Percentiles rank a stretch among this genome's conserved stretches.
These are phyloP conservation scores for Epizoanthus fatuus DNA, from an alignment of 92 coral and sea anemone genomes.

Conservation along the genomic window DNA sequence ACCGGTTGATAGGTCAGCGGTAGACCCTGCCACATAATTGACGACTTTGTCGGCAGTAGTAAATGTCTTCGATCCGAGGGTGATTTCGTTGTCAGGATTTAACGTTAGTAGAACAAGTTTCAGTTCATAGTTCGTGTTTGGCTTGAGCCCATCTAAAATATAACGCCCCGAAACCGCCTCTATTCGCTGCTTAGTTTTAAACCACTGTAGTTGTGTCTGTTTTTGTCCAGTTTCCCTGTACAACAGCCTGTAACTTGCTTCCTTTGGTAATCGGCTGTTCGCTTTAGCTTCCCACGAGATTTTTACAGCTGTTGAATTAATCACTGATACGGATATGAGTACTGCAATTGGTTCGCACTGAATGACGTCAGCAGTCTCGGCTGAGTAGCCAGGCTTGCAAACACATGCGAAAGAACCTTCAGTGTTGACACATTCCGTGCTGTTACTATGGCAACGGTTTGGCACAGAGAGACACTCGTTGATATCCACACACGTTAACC, in stretches of 20 bases:
- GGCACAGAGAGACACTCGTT: conserved; percentile 57
- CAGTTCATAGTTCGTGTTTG: background rate
- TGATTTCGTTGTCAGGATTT: conserved; percentile 1
- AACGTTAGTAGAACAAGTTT: conserved; percentile 8
- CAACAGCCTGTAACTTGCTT: background rate
- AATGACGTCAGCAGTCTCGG: background rate
- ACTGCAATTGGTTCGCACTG: conserved; percentile 2
- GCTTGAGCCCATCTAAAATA: conserved; percentile 8
- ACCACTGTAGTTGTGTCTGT: background rate
- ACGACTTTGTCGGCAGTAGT: background rate
- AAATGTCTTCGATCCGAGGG: conserved; percentile 28
- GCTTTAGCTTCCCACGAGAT: conserved; percentile 15
- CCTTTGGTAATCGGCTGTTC: background rate
- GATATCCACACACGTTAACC: conserved; percentile 63
- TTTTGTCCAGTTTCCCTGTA: background rate
- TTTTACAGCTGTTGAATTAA: background rate
- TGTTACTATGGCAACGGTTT: conserved; percentile 11
- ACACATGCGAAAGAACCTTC: conserved; percentile 65
- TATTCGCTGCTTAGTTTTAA: background rate
- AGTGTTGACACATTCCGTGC: conserved; percentile 69
- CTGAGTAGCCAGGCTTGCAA: conserved; percentile 68
- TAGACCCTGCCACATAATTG: background rate
- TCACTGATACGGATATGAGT: background rate
- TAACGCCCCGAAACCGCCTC: conserved; percentile 1
- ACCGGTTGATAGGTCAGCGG: conserved; percentile 3